A percentile compares a stretch with the other conserved stretches of the same genome.
These are phyloP conservation scores for Tanypteryx hageni DNA, from an alignment of 2,888 invertebrate genomes.

Conservation along the genomic window DNA sequence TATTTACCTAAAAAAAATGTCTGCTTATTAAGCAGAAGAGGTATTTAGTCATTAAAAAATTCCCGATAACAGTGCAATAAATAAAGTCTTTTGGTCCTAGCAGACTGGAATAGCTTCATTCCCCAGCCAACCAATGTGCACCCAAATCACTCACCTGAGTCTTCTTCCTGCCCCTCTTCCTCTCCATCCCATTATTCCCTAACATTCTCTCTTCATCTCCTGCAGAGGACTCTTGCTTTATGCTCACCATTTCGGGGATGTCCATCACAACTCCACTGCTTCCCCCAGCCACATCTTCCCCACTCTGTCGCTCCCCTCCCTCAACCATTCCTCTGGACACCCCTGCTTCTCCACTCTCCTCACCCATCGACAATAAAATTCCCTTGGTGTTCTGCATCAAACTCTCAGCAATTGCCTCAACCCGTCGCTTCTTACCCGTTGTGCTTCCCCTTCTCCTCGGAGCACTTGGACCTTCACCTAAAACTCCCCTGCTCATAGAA, in stretches of 20 bases:
- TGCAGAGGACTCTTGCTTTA: slow-evolving; percentile 49
- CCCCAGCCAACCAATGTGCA: slow-evolving; percentile 64
- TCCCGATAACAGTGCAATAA: slow-evolving; percentile 63
- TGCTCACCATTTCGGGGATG: slow-evolving; percentile 26
- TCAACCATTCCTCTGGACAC: slow-evolving; percentile 28
- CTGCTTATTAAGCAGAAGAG: slow-evolving; percentile 52
- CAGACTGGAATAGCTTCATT: slow-evolving; percentile 60
- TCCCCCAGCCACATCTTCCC: not conserved
- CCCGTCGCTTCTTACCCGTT: slow-evolving; percentile 63
- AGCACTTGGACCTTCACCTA: slow-evolving; percentile 37
- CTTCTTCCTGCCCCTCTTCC: slow-evolving; percentile 34
- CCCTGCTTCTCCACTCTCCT: slow-evolving; percentile 45
- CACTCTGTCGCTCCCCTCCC: not conserved
- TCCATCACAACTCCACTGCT: not conserved
- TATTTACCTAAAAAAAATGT: slow-evolving; percentile 61
- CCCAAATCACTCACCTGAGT: slow-evolving; percentile 61
- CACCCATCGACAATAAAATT: slow-evolving; percentile 39
- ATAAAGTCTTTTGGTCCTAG: slow-evolving; percentile 63
- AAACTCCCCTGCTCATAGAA: slow-evolving; percentile 12
- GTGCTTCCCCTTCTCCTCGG: slow-evolving; percentile 53
- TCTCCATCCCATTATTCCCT: slow-evolving; percentile 49
- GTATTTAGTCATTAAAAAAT: slow-evolving; percentile 63
- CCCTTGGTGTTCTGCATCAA: slow-evolving; percentile 57
- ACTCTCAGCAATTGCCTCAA: slow-evolving; percentile 55
- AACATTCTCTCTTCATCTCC: slow-evolving; percentile 40